Evolutionary conservation across 2,113 vertebrate genomes (phyloP).

Genomic region (Prinia subflava): DNA sequence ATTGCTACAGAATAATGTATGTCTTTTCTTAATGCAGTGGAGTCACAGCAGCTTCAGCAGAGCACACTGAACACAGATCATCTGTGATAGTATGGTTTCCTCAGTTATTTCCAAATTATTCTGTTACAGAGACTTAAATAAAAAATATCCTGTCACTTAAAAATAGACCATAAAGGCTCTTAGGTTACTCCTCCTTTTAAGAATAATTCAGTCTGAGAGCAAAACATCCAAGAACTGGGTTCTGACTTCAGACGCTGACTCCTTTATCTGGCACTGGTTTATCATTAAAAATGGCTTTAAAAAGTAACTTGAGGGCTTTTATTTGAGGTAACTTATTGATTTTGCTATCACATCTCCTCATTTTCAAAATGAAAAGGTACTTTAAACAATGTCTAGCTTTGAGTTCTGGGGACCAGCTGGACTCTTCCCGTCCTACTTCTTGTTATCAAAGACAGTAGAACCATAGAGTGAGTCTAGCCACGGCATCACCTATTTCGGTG

Average conservation of each 20-base stretch:
- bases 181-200: constrained; percentile 5
- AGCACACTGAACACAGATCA: constrained; percentile 9
- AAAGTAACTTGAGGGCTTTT: background rate
- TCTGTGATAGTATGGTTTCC: constrained; percentile 15
- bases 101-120: constrained; percentile 33
- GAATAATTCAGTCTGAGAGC: background rate
- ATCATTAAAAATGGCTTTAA: background rate
- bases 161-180: background rate
- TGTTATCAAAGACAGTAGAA: background rate
- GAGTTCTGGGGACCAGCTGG: background rate
- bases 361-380: background rate
- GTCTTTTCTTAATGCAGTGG: constrained; percentile 35
- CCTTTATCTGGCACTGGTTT: background rate
- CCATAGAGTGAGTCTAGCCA: background rate
- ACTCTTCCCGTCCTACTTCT: background rate
- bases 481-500: background rate
- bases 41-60: constrained; percentile 27
- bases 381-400: background rate
- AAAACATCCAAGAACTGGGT: background rate
- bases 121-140: background rate
- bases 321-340: background rate
- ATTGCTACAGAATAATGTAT: constrained; percentile 60
- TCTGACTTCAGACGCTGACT: background rate
- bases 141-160: constrained; percentile 30
- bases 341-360: background rate